phyloP scores from a whole-genome alignment of 2,888 invertebrate genomes.

The Drosophila subquinaria region DNA sequence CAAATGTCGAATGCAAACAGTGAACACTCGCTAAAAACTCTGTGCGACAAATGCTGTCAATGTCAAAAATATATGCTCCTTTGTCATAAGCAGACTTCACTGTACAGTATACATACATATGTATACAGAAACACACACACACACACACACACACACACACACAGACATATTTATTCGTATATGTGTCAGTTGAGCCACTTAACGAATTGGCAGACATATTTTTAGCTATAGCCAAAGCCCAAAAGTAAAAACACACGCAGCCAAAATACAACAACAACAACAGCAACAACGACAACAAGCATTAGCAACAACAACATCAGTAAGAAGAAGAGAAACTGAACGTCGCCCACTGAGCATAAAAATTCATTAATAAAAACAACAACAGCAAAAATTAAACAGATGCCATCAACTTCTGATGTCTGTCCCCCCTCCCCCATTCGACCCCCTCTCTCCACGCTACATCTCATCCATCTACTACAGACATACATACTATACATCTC shows the following conservation, averaged over 20 bases:
- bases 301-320: slow-evolving; percentile 9
- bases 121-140: slow-evolving; percentile 1
- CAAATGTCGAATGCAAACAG: slow-evolving; percentile 28
- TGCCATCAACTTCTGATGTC: slow-evolving; percentile 56
- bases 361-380: slow-evolving; percentile 75
- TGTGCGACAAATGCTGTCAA: not conserved
- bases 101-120: slow-evolving; percentile 16
- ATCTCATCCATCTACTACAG: slow-evolving; percentile 1
- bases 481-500: not conserved
- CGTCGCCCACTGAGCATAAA: slow-evolving; percentile 57
- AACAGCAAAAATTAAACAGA: slow-evolving; percentile 72
- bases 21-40: slow-evolving; percentile 12
- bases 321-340: slow-evolving; percentile 5
- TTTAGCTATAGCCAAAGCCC: slow-evolving; percentile 66
- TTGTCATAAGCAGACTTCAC: slow-evolving; percentile 22
- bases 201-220: slow-evolving; percentile 77
- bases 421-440: not conserved
- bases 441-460: not conserved
- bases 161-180: not conserved
- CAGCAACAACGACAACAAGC: slow-evolving; percentile 21
- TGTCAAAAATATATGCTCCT: slow-evolving; percentile 5
- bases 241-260: slow-evolving; percentile 63
- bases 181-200: slow-evolving; percentile 68
- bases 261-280: slow-evolving; percentile 40
- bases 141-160: not conserved